These are phyloP conservation scores for Lepus americanus DNA, from an alignment of 2,113 vertebrate species.

Conservation along the genomic window DNA sequence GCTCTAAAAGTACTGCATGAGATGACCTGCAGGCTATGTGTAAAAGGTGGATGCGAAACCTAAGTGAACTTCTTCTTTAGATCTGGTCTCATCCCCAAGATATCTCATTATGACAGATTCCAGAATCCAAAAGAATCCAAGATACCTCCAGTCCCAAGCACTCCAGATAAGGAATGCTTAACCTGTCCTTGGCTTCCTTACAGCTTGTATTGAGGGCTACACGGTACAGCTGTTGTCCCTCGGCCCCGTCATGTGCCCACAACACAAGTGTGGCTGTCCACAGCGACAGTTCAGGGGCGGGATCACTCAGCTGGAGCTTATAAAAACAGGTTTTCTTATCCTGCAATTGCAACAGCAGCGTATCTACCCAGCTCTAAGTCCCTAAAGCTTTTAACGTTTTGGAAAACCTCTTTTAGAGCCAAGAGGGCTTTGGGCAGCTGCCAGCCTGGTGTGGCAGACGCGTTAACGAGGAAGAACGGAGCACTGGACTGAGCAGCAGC, in stretches of 20 bases:
- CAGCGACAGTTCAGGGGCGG: neutral
- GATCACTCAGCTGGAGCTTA: conserved; percentile 61
- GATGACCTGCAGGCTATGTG: neutral
- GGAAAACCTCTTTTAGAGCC: conserved; percentile 75
- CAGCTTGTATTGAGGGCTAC: neutral
- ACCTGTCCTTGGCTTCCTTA: neutral
- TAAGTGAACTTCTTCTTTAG: neutral
- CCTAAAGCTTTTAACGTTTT: conserved; percentile 75
- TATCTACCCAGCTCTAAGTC: conserved; percentile 73
- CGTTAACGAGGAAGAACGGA: conserved; percentile 37
- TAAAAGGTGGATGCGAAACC: neutral
- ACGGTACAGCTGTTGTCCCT: neutral
- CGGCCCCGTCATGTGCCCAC: neutral
- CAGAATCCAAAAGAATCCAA: neutral
- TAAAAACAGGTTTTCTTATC: conserved; percentile 74
- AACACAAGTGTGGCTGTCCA: conserved; percentile 50
- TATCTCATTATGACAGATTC: neutral
- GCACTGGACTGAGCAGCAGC: conserved; percentile 15
- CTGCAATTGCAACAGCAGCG: conserved; percentile 71
- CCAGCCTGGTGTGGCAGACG: conserved; percentile 65
- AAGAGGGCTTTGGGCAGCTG: conserved; percentile 63
- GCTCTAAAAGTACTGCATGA: neutral
- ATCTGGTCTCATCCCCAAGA: neutral
- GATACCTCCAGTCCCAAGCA: neutral
- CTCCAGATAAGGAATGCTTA: neutral